A percentile compares a stretch with the other conserved stretches of the same genome.
Evolutionary conservation across 2,888 invertebrate species (phyloP).

Genomic region (Callyntrura sp.): DNA sequence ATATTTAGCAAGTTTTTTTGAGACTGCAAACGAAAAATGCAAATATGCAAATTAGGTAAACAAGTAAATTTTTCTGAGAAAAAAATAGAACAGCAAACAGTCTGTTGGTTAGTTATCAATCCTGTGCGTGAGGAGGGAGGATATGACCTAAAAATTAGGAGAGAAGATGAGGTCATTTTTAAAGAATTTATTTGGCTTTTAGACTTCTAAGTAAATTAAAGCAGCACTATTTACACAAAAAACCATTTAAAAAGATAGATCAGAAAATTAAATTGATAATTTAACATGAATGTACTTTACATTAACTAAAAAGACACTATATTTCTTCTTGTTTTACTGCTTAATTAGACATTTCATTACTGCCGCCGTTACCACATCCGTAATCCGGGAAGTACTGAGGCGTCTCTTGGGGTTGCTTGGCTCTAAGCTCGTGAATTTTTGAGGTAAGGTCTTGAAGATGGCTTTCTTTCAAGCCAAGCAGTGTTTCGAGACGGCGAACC

Average conservation of each 20-base stretch:
- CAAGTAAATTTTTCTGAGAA: neutral
- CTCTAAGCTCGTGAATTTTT: slow-evolving; percentile 72
- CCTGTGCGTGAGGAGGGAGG: neutral
- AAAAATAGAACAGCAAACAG: neutral
- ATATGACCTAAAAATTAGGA: neutral
- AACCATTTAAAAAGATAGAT: too few relatives aligned
- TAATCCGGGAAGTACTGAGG: neutral
- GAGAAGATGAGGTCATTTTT: neutral
- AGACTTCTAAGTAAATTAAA: too few relatives aligned
- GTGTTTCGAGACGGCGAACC: slow-evolving; percentile 77
- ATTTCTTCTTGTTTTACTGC: too few relatives aligned
- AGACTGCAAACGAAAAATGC: neutral
- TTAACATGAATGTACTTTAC: too few relatives aligned
- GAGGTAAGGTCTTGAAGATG: slow-evolving; percentile 76
- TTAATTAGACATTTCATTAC: neutral
- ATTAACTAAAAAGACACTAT: too few relatives aligned
- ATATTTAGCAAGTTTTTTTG: too few relatives aligned
- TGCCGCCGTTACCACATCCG: neutral
- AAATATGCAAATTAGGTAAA: neutral
- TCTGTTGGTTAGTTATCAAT: neutral
- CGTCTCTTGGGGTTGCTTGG: slow-evolving; percentile 7
- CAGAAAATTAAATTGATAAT: too few relatives aligned
- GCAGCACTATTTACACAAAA: too few relatives aligned
- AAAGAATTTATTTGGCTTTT: too few relatives aligned
- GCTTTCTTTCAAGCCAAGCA: slow-evolving; percentile 78